A percentile compares a stretch with the other conserved stretches of the same genome.
These are phyloP conservation scores for Myotis planiceps DNA, from an alignment of 2,797 vertebrate genomes.

Conservation along the genomic window DNA sequence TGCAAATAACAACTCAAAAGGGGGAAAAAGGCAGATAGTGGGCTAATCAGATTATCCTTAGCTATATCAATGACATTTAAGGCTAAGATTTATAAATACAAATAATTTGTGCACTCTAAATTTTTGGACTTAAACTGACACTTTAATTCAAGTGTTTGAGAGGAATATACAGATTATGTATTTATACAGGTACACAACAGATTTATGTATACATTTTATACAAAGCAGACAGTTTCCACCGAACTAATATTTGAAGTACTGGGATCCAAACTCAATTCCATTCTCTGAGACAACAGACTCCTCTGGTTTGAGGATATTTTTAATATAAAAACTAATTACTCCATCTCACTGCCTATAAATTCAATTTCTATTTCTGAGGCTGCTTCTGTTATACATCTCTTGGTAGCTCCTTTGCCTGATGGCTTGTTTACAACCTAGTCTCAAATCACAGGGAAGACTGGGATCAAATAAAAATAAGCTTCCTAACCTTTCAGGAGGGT, in stretches of 20 bases:
- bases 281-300: conserved; percentile 79
- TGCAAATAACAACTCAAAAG: conserved; percentile 61
- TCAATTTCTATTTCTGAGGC: conserved; percentile 84
- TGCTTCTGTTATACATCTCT: conserved; percentile 76
- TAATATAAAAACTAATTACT: conserved; percentile 85
- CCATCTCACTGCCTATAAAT: conserved; percentile 83
- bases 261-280: conserved; percentile 80
- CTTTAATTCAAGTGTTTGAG: conserved; percentile 65
- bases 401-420: conserved; percentile 73
- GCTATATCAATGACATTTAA: conserved; percentile 72
- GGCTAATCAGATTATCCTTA: conserved; percentile 68
- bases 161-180: neutral
- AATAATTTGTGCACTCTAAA: conserved; percentile 68
- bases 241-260: conserved; percentile 65
- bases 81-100: conserved; percentile 76
- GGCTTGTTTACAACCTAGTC: conserved; percentile 66
- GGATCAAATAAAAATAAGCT: conserved; percentile 22
- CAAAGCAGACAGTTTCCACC: conserved; percentile 3
- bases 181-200: neutral
- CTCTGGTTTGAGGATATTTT: conserved; percentile 78
- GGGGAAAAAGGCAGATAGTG: conserved; percentile 46
- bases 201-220: neutral
- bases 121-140: neutral
- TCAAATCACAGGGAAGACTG: conserved; percentile 52
- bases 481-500: neutral